Percentiles rank a stretch among this genome's conserved stretches.
Conservation (phyloP, 2,797 vertebrate species). For the Xenops minutus region DNA sequence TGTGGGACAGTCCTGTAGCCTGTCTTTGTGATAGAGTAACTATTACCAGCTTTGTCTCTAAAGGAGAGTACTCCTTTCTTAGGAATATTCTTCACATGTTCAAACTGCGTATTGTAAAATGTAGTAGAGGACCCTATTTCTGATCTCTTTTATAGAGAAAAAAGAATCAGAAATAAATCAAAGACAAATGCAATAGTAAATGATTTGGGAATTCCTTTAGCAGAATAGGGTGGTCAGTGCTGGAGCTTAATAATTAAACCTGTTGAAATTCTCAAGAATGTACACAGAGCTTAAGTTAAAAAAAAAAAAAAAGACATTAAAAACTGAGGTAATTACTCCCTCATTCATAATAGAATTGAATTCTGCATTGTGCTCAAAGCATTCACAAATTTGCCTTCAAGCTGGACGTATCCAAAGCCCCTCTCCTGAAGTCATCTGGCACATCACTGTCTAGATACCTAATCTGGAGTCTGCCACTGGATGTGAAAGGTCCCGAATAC, state of each 20-base stretch:
- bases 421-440: neutral
- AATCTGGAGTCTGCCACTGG: neutral
- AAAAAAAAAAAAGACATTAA: neutral
- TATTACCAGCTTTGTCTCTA: neutral
- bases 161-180: neutral
- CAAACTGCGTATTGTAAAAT: neutral
- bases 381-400: neutral
- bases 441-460: neutral
- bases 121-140: neutral
- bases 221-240: neutral
- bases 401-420: neutral
- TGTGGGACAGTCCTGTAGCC: neutral
- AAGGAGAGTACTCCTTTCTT: neutral
- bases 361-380: neutral
- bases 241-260: neutral
- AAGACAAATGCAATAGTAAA: neutral
- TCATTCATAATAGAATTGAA: neutral
- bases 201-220: neutral
- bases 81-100: neutral
- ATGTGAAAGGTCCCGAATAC: fast-evolving
- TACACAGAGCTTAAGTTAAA: neutral
- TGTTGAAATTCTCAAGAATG: neutral
- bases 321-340: neutral
- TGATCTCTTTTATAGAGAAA: neutral
- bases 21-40: neutral